Conservation (phyloP, 30 jellyfish, hydroid and myxozoan species). For the Cassiopea xamachana region DNA sequence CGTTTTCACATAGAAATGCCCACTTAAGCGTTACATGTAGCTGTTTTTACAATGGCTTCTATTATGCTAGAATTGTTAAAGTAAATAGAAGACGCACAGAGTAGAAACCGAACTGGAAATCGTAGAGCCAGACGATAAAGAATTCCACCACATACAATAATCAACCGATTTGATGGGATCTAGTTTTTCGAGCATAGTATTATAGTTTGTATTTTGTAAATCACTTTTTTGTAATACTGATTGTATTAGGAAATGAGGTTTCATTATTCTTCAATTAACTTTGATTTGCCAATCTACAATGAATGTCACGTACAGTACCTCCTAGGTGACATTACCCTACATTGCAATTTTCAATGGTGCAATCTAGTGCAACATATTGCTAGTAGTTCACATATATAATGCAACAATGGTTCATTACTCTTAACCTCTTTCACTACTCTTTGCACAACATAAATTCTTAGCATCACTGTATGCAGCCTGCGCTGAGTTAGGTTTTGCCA, state of each 20-base stretch:
- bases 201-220: constrained; percentile 1
- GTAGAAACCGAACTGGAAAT: neutral
- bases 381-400: no score
- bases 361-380: neutral
- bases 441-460: no score
- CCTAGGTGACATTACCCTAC: neutral
- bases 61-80: neutral
- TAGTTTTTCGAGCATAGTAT: neutral
- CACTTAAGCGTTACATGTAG: no score
- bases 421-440: no score
- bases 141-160: neutral
- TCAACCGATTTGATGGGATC: neutral
- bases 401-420: no score
- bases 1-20: no score
- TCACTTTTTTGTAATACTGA: neutral
- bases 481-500: no score
- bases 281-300: neutral
- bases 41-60: neutral
- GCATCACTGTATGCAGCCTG: no score
- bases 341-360: neutral
- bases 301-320: neutral
- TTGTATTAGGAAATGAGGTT: constrained; percentile 5
- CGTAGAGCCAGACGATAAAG: neutral
- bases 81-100: neutral
- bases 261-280: neutral